Conservation (phyloP, 2,888 invertebrate species). For the Thalpophila matura region DNA sequence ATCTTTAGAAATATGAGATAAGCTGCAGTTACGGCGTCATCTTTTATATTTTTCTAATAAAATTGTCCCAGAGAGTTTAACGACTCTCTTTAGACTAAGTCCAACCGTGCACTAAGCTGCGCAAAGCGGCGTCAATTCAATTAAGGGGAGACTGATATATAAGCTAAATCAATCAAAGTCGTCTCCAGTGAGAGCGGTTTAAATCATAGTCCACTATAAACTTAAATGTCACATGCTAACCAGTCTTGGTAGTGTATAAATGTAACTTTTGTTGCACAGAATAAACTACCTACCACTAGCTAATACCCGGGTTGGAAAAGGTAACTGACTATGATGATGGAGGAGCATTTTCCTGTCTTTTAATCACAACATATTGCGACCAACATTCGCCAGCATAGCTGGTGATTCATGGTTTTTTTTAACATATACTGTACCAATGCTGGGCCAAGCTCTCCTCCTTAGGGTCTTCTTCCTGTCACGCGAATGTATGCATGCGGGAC, state of each 20-base stretch:
- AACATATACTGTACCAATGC: too few species aligned
- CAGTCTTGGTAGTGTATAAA: background rate
- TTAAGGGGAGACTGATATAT: constrained; percentile 13
- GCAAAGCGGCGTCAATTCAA: constrained; percentile 20
- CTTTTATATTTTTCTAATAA: background rate
- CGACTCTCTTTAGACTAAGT: background rate
- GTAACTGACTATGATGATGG: background rate
- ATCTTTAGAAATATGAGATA: background rate
- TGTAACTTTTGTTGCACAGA: background rate
- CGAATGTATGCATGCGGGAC: too few species aligned
- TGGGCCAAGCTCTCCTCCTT: too few species aligned
- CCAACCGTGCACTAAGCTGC: background rate
- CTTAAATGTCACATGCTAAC: constrained; percentile 11
- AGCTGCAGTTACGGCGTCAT: background rate
- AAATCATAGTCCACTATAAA: constrained; percentile 22
- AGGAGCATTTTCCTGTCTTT: too few species aligned
- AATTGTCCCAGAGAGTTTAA: background rate
- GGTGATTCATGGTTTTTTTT: too few species aligned
- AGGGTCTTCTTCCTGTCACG: too few species aligned
- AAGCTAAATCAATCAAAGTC: constrained; percentile 29
- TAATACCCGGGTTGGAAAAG: background rate
- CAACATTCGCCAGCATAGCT: too few species aligned
- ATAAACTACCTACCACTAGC: background rate
- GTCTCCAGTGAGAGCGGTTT: constrained; percentile 20
- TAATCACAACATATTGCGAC: too few species aligned